phyloP scores from a whole-genome alignment of 2,797 vertebrate species.

The Sebastes miniatus region DNA sequence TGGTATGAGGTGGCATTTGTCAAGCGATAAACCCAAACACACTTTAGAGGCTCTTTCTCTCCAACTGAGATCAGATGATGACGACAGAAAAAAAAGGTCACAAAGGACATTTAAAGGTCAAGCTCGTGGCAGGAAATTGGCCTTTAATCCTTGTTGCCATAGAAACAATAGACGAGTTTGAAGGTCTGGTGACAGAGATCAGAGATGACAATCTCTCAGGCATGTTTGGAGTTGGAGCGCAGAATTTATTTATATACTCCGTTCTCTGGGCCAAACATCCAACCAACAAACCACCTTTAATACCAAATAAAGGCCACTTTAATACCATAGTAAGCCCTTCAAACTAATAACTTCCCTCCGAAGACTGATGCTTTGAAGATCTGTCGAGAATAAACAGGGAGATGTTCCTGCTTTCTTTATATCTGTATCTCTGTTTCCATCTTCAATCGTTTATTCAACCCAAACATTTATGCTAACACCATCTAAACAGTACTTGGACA shows the following conservation, averaged over 20 bases:
- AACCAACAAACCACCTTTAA: background rate
- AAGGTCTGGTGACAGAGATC: slow-evolving; percentile 57
- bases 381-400: background rate
- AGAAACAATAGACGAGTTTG: slow-evolving; percentile 49
- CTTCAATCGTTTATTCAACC: background rate
- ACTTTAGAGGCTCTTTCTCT: slow-evolving; percentile 19
- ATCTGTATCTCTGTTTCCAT: background rate
- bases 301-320: background rate
- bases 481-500: background rate
- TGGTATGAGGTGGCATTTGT: background rate
- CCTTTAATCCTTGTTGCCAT: slow-evolving; percentile 66
- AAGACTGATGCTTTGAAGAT: background rate
- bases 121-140: slow-evolving; percentile 52
- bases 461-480: background rate
- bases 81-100: slow-evolving; percentile 68
- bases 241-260: background rate
- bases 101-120: slow-evolving; percentile 68
- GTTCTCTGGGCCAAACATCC: background rate
- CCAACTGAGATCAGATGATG: slow-evolving; percentile 56
- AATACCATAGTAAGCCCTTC: background rate
- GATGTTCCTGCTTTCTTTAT: background rate
- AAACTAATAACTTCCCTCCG: background rate
- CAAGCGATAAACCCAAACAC: background rate
- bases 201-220: slow-evolving; percentile 40
- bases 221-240: background rate